Evolutionary conservation across 2,888 invertebrate species (phyloP), one percentile per base, ranked within the genome.

Genomic region (Dastarcus helophoroides): DNA sequence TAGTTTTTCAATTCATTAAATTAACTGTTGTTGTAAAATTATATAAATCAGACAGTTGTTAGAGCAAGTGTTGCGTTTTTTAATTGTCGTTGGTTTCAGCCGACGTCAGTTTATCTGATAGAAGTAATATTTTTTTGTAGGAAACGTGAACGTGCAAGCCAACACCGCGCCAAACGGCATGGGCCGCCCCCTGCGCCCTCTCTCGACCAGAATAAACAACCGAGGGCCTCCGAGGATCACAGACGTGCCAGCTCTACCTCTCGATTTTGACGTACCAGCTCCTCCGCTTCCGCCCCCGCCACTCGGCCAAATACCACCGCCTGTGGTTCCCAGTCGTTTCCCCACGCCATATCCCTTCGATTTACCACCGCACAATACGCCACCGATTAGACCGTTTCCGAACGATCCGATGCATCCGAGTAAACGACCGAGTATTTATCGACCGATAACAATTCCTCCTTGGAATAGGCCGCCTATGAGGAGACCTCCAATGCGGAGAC

Each of bases 171-270:
- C 68, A 3, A n/a, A n/a, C n/a, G 52, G 42, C 16, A 62, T 64
- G 8, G 71, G 73, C 1, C 65, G 82, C 33, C 78, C 78, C 2
- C 51, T 68, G 8, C 64, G 82, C 8, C 84, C 84, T 0, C 62
- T 78, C 47, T 71, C 75, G 13, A 79, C 80, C 3, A 67, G 90
- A 37, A 90, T 91, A 9, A 91, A 91, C 50, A 88, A 91, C 53
- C 64, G 91, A 35, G 90, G 89, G 1, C 91, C 90, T 0, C 89
- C 90, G 0, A 71, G 85, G 40, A 81, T 88, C 41, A 76, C 82
- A 0, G 85, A 86, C 46, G 68, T 79, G 0, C 79, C 80, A 22
- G 74, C 76, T 0, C 45, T 82, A 14, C 74, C 75, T 0, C 69
- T 76, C n/a, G 76, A 79, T 36, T 74, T 75, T 39, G 77, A 79